Conservation (phyloP, 2,888 invertebrate species). For the Celastrina argiolus region DNA sequence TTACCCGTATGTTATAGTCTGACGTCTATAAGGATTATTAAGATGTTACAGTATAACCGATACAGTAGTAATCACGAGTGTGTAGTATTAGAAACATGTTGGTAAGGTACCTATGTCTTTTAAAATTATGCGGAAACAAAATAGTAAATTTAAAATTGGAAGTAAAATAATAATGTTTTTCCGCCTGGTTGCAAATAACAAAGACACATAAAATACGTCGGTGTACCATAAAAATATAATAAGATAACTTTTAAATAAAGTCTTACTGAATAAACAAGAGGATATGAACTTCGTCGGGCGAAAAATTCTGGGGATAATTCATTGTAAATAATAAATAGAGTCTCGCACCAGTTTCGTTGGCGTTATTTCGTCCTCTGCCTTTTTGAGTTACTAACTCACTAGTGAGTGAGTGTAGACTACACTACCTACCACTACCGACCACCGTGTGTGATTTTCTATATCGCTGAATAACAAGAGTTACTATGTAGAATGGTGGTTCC, state of each 20-base stretch:
- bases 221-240: background rate
- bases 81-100: too few relatives aligned
- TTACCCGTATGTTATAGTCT: background rate
- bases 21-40: too few relatives aligned
- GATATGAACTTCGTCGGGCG: constrained; percentile 53
- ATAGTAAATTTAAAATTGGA: background rate
- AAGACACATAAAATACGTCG: constrained; percentile 5
- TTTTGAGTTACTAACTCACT: background rate
- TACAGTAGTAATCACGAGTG: too few relatives aligned
- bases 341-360: constrained; percentile 34
- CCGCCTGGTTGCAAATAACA: background rate
- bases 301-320: constrained; percentile 64
- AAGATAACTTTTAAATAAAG: constrained; percentile 14
- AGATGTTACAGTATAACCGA: too few relatives aligned
- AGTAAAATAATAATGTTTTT: background rate
- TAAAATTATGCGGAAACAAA: background rate
- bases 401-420: too few relatives aligned
- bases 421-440: too few relatives aligned
- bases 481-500: too few relatives aligned
- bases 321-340: constrained; percentile 69
- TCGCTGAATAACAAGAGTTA: too few relatives aligned
- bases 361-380: background rate
- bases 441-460: too few relatives aligned
- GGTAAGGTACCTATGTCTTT: too few relatives aligned
- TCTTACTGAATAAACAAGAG: constrained; percentile 61